A percentile compares a stretch with the other conserved stretches of the same genome.
phyloP scores from a whole-genome alignment of 2,113 vertebrate species.

The Aramus guarauna region DNA sequence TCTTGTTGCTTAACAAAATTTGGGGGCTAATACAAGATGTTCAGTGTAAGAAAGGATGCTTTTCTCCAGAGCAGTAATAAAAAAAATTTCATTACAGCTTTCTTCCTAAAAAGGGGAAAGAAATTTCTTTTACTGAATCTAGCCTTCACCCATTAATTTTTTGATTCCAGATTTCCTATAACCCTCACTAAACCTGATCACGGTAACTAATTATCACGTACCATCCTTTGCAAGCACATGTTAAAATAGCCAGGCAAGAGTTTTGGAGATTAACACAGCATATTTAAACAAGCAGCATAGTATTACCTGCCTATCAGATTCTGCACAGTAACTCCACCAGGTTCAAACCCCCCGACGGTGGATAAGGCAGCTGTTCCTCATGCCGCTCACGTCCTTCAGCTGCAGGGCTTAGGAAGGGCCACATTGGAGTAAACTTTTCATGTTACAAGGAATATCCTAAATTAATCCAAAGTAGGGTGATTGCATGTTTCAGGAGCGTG shows the following conservation, averaged over 20 bases:
- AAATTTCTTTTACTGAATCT: neutral
- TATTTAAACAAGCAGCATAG: neutral
- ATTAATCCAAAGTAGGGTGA: constrained; percentile 46
- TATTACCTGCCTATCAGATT: constrained; percentile 68
- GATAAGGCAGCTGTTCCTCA: constrained; percentile 73
- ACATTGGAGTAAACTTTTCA: constrained; percentile 56
- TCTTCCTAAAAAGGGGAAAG: neutral
- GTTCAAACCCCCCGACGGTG: constrained; percentile 78
- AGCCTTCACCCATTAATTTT: neutral
- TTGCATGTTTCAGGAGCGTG: constrained; percentile 54
- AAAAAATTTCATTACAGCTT: neutral
- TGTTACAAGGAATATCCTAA: constrained; percentile 45
- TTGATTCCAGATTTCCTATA: neutral
- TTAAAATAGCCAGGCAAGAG: neutral
- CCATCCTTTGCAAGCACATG: neutral
- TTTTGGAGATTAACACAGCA: neutral
- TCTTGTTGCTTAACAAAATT: neutral
- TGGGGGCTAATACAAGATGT: neutral
- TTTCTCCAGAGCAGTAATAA: neutral
- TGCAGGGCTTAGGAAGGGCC: constrained; percentile 33
- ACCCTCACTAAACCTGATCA: neutral
- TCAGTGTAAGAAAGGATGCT: neutral
- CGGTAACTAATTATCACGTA: neutral
- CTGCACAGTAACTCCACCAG: constrained; percentile 69
- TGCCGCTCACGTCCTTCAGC: neutral